A percentile compares a stretch with the other conserved stretches of the same genome.
Conservation (phyloP, 2,113 vertebrate species). For the Menura novaehollandiae region DNA sequence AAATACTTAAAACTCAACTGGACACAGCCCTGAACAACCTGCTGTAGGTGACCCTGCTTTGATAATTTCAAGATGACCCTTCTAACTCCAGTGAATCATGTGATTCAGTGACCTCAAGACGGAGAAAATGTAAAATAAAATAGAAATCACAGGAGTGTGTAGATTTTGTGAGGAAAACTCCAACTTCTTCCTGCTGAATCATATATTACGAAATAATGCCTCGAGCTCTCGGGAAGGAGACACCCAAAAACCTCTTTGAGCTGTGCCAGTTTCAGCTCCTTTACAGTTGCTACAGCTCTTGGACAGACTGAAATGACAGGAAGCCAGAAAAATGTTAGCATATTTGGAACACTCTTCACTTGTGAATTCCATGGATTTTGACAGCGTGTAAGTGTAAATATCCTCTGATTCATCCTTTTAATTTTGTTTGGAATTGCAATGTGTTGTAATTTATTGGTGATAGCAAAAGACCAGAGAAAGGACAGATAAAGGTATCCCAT, state of each 20-base stretch:
- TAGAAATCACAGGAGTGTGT: background rate
- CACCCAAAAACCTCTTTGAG: background rate
- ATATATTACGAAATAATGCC: background rate
- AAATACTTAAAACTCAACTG: background rate
- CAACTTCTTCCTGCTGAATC: conserved; percentile 1
- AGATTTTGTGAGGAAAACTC: background rate
- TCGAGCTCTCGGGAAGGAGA: background rate
- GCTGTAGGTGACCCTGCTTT: background rate
- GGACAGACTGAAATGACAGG: conserved; percentile 9
- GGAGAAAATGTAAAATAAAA: background rate
- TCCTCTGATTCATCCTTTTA: conserved; percentile 1
- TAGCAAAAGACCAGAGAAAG: background rate
- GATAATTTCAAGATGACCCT: background rate
- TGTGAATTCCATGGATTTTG: conserved; percentile 30
- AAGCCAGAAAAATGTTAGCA: conserved; percentile 17
- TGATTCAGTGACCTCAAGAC: background rate
- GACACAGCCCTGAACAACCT: background rate
- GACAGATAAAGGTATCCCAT: background rate
- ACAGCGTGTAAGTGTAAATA: conserved; percentile 19
- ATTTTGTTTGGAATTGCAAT: background rate
- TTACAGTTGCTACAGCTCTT: conserved; percentile 11
- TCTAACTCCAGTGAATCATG: background rate
- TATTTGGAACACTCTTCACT: conserved; percentile 19
- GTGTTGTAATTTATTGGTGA: background rate
- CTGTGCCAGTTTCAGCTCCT: conserved; percentile 21